Base-by-base conservation (phyloP, 2,113 vertebrate species). In the Fregata magnificens region DNA sequence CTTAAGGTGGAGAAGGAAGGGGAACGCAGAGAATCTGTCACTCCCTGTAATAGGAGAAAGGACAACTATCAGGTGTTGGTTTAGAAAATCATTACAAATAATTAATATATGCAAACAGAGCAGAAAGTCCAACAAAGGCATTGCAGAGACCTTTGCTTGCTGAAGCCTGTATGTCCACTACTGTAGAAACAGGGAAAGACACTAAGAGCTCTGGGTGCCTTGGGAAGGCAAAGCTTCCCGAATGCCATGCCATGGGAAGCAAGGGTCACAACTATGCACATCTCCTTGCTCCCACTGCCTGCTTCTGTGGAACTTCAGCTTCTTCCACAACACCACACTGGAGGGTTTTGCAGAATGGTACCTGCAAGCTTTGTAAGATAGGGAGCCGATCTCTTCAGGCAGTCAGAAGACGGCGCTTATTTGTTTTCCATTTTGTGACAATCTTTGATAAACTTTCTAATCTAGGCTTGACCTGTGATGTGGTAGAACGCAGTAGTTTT, bases 1-100 rank as follows among this genome's bases (percentile, higher is more conserved):
- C 40, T 91, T 94, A 93, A 93, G 66, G 61, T 85, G 56, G 90
- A 93, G 66, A 85, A 79, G 56, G 84, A 91, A 73, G 7, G 8
- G 16, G 17, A 59, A n/a, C 1, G 2, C 0, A 0, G 61, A 73
- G 38, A 52, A 63, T 74, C 29, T 92, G 36, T 42, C 72, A 42
- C n/a, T 63, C 16, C n/a, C 24, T 72, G 28, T 25, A 52, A 22
- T 0, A 61, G 40, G 11, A 84, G 26, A 44, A 87, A 79, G 42
- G 12, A 87, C 24, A 89, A 52, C 20, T 52, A 74, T 38, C 56
- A 56, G 66, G 29, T 40, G 3, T 21, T 3, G 8, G 44, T 47
- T 88, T 65, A 56, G 62, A 70, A 90, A 84, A 67, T 4, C 0
- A 0, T 47, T 49, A 44, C 21, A 36, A 82, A 59, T n/a, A 82